Evolutionary conservation across 2,888 invertebrate genomes (phyloP).

Genomic region (Oscheius onirici): DNA sequence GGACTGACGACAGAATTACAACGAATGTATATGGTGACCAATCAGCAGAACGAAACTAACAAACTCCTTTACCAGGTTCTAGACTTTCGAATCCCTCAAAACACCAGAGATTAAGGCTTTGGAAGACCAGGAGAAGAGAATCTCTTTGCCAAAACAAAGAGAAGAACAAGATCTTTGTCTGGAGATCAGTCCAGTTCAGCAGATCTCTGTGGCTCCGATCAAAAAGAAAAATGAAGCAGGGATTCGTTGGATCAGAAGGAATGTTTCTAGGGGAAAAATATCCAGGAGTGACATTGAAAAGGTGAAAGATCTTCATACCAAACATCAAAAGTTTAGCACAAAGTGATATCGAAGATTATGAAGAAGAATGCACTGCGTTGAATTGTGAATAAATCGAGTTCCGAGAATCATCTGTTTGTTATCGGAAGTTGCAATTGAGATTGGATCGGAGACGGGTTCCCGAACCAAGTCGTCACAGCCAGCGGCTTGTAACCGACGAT

Average conservation of each 20-base stretch:
- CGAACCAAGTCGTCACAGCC: slow-evolving; percentile 11
- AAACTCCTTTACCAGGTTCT: slow-evolving; percentile 13
- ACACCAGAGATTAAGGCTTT: not conserved
- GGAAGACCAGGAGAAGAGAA: slow-evolving; percentile 5
- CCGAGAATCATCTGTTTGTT: slow-evolving; percentile 26
- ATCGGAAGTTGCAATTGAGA: slow-evolving; percentile 30
- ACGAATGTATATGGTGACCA: slow-evolving; percentile 12
- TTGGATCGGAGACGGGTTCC: slow-evolving; percentile 29
- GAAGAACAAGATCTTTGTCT: not conserved
- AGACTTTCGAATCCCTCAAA: not conserved
- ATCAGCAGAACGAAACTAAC: slow-evolving; percentile 3
- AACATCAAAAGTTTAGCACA: not conserved
- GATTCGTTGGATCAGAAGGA: not conserved
- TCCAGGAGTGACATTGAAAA: slow-evolving; percentile 4
- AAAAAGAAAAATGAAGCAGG: not conserved
- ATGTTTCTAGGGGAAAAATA: not conserved
- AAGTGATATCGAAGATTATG: not conserved
- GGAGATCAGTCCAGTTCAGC: not conserved
- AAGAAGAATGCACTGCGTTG: not conserved
- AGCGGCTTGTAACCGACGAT: slow-evolving; percentile 20
- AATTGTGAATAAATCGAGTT: not conserved
- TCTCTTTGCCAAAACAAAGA: not conserved
- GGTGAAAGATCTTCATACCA: slow-evolving; percentile 1
- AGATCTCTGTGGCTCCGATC: not conserved
- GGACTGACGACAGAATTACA: not conserved